phyloP scores from a whole-genome alignment of 2,797 vertebrate genomes.

The Rhodeus uyekii region DNA sequence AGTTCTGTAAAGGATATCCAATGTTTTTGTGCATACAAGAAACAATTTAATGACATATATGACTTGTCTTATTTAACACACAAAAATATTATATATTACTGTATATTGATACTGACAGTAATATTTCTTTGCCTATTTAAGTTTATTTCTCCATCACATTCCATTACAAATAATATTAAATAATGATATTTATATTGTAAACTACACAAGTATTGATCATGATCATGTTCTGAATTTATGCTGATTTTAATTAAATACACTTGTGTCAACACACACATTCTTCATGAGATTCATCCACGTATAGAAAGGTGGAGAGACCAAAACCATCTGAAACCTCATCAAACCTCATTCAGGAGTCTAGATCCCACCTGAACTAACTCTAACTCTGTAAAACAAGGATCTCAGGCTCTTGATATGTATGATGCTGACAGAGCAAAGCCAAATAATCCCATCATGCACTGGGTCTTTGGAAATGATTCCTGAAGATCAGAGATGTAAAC shows the following conservation, averaged over 20 bases:
- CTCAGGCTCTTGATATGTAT: constrained; percentile 2
- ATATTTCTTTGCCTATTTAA: not conserved
- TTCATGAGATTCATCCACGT: not conserved
- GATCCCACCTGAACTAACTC: not conserved
- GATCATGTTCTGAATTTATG: not conserved
- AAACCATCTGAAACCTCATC: not conserved
- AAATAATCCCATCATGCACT: constrained; percentile 13
- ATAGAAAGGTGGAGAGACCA: not conserved
- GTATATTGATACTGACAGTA: not conserved
- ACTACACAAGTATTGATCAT: not conserved
- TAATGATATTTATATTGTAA: not conserved
- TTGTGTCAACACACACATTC: too few species aligned
- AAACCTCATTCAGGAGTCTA: not conserved
- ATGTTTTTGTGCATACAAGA: constrained; percentile 70
- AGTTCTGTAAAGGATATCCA: constrained; percentile 60
- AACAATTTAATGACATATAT: not conserved
- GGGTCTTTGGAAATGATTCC: constrained; percentile 8
- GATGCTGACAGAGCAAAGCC: not conserved
- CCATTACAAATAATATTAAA: not conserved
- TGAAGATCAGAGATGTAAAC: constrained; percentile 69
- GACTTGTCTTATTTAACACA: not conserved
- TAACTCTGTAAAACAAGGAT: not conserved
- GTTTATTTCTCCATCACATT: not conserved
- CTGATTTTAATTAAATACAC: not conserved
- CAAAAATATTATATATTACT: not conserved